Evolutionary conservation across 2,888 invertebrate species (phyloP).

Genomic region (Drosophila ezoana): DNA sequence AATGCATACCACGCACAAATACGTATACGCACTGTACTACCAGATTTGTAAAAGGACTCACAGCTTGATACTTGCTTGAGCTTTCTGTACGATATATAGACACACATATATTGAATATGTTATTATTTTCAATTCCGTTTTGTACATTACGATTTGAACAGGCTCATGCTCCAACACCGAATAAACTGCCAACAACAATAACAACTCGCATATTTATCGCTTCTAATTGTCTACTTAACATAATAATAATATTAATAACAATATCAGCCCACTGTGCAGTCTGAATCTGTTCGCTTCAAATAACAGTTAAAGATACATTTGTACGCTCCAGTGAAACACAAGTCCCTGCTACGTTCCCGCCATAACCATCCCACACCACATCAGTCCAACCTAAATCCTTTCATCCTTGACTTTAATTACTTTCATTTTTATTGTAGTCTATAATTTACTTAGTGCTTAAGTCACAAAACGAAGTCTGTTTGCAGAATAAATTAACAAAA

Average conservation of each 20-base stretch:
- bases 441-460: slow-evolving; percentile 61
- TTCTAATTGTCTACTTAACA: slow-evolving; percentile 67
- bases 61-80: slow-evolving; percentile 59
- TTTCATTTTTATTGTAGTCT: slow-evolving; percentile 59
- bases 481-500: slow-evolving; percentile 5
- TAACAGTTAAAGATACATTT: slow-evolving; percentile 32
- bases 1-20: slow-evolving; percentile 7
- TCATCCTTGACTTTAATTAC: slow-evolving; percentile 62
- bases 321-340: slow-evolving; percentile 44
- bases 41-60: slow-evolving; percentile 39
- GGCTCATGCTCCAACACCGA: slow-evolving; percentile 76
- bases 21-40: slow-evolving; percentile 27
- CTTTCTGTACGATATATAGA: slow-evolving; percentile 24
- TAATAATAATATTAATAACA: slow-evolving; percentile 5
- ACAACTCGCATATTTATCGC: slow-evolving; percentile 53
- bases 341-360: slow-evolving; percentile 41
- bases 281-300: slow-evolving; percentile 60
- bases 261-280: slow-evolving; percentile 40
- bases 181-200: slow-evolving; percentile 59
- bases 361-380: slow-evolving; percentile 1
- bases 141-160: slow-evolving; percentile 52
- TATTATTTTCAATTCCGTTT: slow-evolving; percentile 37
- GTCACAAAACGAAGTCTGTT: slow-evolving; percentile 62
- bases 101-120: slow-evolving; percentile 30
- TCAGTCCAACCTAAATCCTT: slow-evolving; percentile 18